Percentiles rank a stretch among this genome's conserved stretches.
These are phyloP conservation scores for Phoeniculus purpureus DNA, from an alignment of 2,797 vertebrate species.

Conservation along the genomic window DNA sequence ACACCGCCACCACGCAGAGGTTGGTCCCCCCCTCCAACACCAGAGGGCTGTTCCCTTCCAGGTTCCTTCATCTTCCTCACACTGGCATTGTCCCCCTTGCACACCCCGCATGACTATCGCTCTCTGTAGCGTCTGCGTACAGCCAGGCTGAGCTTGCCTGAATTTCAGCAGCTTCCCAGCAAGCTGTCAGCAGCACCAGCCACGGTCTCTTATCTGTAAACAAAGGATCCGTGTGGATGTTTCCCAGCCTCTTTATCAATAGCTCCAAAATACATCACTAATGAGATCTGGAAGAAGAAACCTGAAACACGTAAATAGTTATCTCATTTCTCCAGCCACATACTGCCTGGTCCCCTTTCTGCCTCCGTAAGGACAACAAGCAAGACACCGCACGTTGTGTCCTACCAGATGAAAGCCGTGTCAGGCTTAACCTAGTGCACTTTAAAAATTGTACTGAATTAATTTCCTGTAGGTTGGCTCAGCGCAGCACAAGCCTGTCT, in stretches of 20 bases:
- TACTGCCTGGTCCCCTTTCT: background rate
- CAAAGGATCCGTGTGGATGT: no score
- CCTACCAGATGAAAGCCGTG: background rate
- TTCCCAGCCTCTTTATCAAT: background rate
- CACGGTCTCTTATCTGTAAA: background rate
- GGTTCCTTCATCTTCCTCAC: background rate
- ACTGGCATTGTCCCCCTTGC: background rate
- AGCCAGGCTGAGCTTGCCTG: background rate
- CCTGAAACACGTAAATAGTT: background rate
- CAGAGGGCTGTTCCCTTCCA: background rate
- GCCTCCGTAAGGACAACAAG: background rate
- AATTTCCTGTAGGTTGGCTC: conserved; percentile 5
- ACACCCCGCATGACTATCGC: fast-evolving
- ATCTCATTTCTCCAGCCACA: background rate
- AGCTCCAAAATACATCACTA: background rate
- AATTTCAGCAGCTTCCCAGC: background rate
- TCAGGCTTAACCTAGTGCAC: background rate
- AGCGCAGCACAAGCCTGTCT: background rate
- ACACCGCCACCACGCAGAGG: background rate
- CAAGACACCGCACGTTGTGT: background rate
- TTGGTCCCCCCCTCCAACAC: background rate
- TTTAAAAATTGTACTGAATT: background rate
- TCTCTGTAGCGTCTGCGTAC: background rate
- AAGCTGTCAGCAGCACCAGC: background rate
- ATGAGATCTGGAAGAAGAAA: background rate